Conservation (phyloP, 2,113 vertebrate genomes). For the Phylloscopus trochilus region DNA sequence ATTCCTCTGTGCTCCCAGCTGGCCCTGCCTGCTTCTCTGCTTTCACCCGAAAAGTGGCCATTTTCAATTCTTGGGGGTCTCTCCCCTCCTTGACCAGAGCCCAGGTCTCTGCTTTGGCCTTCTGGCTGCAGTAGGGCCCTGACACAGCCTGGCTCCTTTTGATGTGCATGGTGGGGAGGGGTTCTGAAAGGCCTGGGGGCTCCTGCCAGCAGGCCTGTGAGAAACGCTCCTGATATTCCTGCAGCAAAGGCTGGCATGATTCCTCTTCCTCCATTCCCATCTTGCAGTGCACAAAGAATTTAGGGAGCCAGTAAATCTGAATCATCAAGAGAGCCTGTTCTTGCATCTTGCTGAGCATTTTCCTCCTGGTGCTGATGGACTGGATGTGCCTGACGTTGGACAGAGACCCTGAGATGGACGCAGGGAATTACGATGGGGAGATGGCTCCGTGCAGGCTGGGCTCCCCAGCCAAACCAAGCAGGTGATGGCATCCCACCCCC, state of each 20-base stretch:
- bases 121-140: slow-evolving; percentile 65
- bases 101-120: slow-evolving; percentile 66
- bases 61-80: not conserved
- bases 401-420: slow-evolving; percentile 46
- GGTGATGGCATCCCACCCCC: not conserved
- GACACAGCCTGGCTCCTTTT: not conserved
- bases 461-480: not conserved
- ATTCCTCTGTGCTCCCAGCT: not conserved
- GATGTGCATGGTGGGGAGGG: slow-evolving; percentile 26
- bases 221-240: slow-evolving; percentile 48
- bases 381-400: slow-evolving; percentile 27
- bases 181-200: not conserved
- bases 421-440: accelerated
- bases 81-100: not conserved
- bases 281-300: slow-evolving; percentile 72
- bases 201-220: not conserved
- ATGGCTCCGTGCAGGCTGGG: not conserved
- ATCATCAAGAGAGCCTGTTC: slow-evolving; percentile 61
- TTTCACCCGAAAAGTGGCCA: not conserved
- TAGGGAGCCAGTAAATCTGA: slow-evolving; percentile 78
- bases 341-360: slow-evolving; percentile 71
- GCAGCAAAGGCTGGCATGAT: slow-evolving; percentile 48
- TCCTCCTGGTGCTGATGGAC: slow-evolving; percentile 47
- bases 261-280: slow-evolving; percentile 43
- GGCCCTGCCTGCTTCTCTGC: not conserved